These are phyloP conservation scores for Nothocercus nigrocapillus DNA, from an alignment of 2,113 vertebrate species.

Conservation along the genomic window DNA sequence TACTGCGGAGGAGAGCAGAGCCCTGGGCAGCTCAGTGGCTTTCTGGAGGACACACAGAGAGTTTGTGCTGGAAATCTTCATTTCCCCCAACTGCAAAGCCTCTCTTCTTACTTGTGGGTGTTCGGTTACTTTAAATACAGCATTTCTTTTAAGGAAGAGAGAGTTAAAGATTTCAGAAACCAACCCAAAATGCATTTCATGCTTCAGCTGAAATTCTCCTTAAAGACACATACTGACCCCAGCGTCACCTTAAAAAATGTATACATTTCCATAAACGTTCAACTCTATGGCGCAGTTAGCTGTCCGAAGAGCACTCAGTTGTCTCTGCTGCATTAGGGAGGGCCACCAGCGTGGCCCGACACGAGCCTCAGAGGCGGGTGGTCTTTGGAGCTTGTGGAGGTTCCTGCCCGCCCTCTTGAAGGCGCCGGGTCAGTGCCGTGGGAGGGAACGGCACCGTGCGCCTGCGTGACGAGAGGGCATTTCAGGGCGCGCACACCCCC, in stretches of 20 bases:
- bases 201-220: constrained; percentile 20
- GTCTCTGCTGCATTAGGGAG: neutral
- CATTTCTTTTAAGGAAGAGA: neutral
- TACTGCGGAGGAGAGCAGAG: neutral
- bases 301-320: neutral
- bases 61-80: neutral
- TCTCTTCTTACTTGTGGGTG: neutral
- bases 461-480: accelerated
- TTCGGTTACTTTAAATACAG: neutral
- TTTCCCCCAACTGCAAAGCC: neutral
- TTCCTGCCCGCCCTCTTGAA: neutral
- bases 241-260: constrained; percentile 28
- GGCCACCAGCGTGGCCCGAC: neutral
- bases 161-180: constrained; percentile 19
- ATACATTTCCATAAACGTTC: neutral
- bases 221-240: neutral
- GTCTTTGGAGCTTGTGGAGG: accelerated
- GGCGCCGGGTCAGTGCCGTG: neutral
- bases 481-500: neutral
- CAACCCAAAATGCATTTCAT: neutral
- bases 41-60: neutral
- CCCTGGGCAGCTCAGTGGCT: neutral
- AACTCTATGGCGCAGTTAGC: neutral
- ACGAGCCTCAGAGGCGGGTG: neutral
- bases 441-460: neutral